Percentiles rank a stretch among this genome's conserved stretches.
These are phyloP conservation scores for Cryptomyrus ogoouensis DNA, from an alignment of 2,113 vertebrate genomes.

Conservation along the genomic window DNA sequence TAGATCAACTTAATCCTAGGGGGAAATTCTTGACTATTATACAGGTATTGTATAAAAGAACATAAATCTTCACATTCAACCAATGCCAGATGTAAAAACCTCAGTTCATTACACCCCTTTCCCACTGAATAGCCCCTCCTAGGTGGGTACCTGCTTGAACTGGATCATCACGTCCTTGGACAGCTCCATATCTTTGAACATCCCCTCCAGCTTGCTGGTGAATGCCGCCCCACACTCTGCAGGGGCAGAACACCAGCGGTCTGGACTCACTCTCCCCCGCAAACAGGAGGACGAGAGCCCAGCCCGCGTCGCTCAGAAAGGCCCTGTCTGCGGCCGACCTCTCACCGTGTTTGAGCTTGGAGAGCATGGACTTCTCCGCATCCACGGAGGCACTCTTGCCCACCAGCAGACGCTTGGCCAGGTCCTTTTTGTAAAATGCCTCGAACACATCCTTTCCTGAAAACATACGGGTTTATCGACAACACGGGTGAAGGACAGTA, in stretches of 20 bases:
- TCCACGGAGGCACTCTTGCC: conserved; percentile 98
- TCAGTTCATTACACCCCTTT: neutral
- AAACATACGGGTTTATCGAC: neutral
- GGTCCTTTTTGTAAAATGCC: conserved; percentile 97
- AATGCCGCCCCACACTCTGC: conserved; percentile 97
- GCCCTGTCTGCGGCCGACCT: neutral
- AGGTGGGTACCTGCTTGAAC: conserved; percentile 86
- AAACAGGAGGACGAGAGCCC: conserved; percentile 20
- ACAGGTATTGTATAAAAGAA: neutral
- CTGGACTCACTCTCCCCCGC: neutral
- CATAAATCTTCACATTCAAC: neutral
- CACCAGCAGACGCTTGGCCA: conserved; percentile 92
- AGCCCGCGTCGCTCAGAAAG: neutral
- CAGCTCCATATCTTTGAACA: conserved; percentile 99
- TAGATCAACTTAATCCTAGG: neutral
- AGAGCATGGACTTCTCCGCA: conserved; percentile 98
- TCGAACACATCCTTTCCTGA: conserved; percentile 97
- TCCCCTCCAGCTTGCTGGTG: conserved; percentile 98
- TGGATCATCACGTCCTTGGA: conserved; percentile 99
- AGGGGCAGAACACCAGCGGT: neutral
- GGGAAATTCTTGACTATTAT: neutral
- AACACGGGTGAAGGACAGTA: neutral
- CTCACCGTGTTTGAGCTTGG: conserved; percentile 95
- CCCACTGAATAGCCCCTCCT: neutral
- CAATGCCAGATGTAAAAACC: neutral